Evolutionary conservation across 1,140 invertebrate species (phyloP), one percentile per base, ranked within the genome.

Genomic region (Camponotus pennsylvanicus): DNA sequence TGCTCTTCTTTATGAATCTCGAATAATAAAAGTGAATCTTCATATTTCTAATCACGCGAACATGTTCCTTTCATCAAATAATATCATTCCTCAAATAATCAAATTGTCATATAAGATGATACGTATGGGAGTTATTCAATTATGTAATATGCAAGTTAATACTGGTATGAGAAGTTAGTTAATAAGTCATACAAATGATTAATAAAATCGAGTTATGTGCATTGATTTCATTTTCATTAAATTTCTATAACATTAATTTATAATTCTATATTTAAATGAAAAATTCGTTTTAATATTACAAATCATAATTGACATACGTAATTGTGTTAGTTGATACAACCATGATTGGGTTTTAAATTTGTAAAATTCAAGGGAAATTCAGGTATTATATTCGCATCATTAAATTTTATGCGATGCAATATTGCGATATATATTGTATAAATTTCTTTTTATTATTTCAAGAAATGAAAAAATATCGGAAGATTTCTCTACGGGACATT

Each of bases 381-480:
- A 5, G 3, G 4, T 52, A 18, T 52, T 21, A 86, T 42, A 49
- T 34, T 66, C 8, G 49, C 15, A 3, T 45, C 40, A 18, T 80
- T 66, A 55, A 89, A 86, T 79, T 70, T 79, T 57, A 86, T 66
- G 55, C 55, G 11, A 69, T 69, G 32, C 59, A 57, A 78, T 75
- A 61, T 40, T 69, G 49, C 27, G 9, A 9, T 27, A 27, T 61
- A 84, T 86, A 52, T 49, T 11, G 45, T 63, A 45, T 80, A 77
- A 76, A 87, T 59, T 82, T 21, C 55, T 37, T 80, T 80, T 85
- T 85, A 85, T 87, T 80, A 71, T 85, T 90, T 85, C 34, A 80
- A 63, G 78, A 85, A 85, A 64, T 77, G 64, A 87, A 76, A 85
- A 76, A 90, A 90, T 89, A 77, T 87, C 63, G 69, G 57, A 67